Conservation (phyloP, 1,140 invertebrate species). For the Lordiphosa mommai region DNA sequence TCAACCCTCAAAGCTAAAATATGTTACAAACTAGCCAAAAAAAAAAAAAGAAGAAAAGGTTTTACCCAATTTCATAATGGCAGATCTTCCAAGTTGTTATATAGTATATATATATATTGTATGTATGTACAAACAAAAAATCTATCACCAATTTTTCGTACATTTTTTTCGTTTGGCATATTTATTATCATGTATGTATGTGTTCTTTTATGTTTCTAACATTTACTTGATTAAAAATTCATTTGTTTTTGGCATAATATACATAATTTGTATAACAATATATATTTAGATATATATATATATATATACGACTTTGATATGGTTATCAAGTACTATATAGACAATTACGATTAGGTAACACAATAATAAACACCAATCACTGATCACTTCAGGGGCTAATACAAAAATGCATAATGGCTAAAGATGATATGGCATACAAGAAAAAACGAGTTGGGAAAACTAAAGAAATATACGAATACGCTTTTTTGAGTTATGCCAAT, state of each 20-base stretch:
- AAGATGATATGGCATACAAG: constrained; percentile 62
- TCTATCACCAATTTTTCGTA: constrained; percentile 7
- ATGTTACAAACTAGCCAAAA: too few relatives aligned
- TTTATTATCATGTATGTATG: constrained; percentile 41
- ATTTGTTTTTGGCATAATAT: constrained; percentile 56
- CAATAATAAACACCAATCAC: constrained; percentile 77
- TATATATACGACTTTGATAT: constrained; percentile 57
- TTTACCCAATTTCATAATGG: too few relatives aligned
- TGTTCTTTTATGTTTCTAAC: constrained; percentile 55
- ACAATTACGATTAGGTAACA: constrained; percentile 74
- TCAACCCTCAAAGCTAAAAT: too few relatives aligned
- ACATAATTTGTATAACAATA: constrained; percentile 32
- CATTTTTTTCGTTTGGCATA: too few relatives aligned
- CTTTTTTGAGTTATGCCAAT: constrained; percentile 43
- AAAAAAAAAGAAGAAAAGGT: too few relatives aligned
- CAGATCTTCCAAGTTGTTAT: too few relatives aligned
- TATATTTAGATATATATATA: constrained; percentile 37
- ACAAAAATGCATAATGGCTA: constrained; percentile 59
- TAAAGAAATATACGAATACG: constrained; percentile 22
- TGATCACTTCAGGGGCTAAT: constrained; percentile 73
- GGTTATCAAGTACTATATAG: constrained; percentile 73
- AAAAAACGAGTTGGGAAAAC: constrained; percentile 32
- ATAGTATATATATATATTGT: constrained; percentile 2
- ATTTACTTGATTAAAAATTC: constrained; percentile 54
- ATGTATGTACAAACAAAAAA: constrained; percentile 30